These are phyloP conservation scores for Thunnus thynnus DNA, from an alignment of 2,113 vertebrate species.

Conservation along the genomic window DNA sequence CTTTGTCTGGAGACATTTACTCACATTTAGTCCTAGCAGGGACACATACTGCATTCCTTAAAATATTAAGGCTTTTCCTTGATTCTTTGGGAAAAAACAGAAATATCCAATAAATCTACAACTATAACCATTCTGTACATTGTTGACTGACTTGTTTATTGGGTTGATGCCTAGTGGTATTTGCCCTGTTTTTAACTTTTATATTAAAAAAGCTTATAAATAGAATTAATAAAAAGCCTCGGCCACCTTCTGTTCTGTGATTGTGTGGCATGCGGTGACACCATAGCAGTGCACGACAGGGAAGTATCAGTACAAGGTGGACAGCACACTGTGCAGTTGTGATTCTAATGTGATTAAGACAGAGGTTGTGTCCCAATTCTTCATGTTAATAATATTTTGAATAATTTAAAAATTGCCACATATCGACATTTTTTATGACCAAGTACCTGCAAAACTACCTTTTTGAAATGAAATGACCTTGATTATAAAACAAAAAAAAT, in stretches of 20 bases:
- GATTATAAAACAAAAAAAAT: too few species aligned
- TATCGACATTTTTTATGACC: too few species aligned
- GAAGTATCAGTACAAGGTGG: not conserved
- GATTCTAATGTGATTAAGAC: not conserved
- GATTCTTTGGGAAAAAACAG: conserved; percentile 27
- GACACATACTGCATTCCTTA: not conserved
- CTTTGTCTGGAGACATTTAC: too few species aligned
- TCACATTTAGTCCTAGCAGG: too few species aligned
- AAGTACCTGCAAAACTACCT: too few species aligned
- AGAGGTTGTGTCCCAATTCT: not conserved
- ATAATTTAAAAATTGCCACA: too few species aligned
- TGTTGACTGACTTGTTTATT: conserved; percentile 41
- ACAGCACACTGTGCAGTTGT: not conserved
- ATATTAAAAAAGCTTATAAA: conserved; percentile 52
- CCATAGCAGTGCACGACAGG: not conserved
- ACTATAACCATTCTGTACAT: not conserved
- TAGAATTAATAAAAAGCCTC: conserved; percentile 31
- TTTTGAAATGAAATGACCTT: too few species aligned
- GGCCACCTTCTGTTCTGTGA: not conserved
- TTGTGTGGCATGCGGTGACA: not conserved
- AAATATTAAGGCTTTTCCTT: not conserved
- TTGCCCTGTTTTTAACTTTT: conserved; percentile 30
- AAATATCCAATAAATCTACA: conserved; percentile 21
- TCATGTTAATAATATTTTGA: not conserved
- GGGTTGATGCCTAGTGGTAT: conserved; percentile 9